Conservation (phyloP, 2,797 vertebrate species). For the Hoplostethus mediterraneus region DNA sequence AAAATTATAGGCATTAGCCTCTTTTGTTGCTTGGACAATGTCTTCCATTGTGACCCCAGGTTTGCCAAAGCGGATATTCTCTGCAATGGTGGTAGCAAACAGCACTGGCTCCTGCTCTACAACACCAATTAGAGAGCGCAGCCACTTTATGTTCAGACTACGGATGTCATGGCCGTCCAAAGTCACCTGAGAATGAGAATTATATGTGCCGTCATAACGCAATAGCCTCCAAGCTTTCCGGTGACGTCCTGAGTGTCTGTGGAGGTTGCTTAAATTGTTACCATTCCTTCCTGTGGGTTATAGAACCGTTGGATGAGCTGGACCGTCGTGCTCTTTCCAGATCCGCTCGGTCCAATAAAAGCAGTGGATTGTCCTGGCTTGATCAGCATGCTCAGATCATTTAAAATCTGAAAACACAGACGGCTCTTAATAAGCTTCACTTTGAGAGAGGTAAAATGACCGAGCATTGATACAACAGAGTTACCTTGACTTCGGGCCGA, state of each 20-base stretch:
- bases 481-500: conserved; percentile 93
- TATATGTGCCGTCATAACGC: neutral
- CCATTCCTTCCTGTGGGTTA: conserved; percentile 84
- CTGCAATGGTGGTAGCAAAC: conserved; percentile 85
- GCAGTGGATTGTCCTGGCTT: conserved; percentile 85
- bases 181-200: conserved; percentile 74
- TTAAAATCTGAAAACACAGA: conserved; percentile 79
- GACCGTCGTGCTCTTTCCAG: conserved; percentile 85
- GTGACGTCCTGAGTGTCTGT: neutral
- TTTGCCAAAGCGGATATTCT: conserved; percentile 84
- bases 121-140: conserved; percentile 85
- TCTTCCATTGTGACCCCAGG: conserved; percentile 81
- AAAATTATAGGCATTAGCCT: conserved; percentile 87
- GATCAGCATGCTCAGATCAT: conserved; percentile 78
- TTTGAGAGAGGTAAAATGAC: neutral
- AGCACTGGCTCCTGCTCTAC: conserved; percentile 87
- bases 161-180: conserved; percentile 86
- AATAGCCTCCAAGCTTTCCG: neutral
- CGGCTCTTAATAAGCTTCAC: neutral
- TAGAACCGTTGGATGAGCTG: conserved; percentile 89
- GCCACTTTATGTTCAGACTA: conserved; percentile 84
- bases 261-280: conserved; percentile 51
- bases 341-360: conserved; percentile 87
- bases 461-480: neutral
- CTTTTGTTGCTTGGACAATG: conserved; percentile 81